A percentile compares a stretch with the other conserved stretches of the same genome.
These are phyloP conservation scores for Esox masquinongy DNA, from an alignment of 2,797 vertebrate genomes.

Conservation along the genomic window DNA sequence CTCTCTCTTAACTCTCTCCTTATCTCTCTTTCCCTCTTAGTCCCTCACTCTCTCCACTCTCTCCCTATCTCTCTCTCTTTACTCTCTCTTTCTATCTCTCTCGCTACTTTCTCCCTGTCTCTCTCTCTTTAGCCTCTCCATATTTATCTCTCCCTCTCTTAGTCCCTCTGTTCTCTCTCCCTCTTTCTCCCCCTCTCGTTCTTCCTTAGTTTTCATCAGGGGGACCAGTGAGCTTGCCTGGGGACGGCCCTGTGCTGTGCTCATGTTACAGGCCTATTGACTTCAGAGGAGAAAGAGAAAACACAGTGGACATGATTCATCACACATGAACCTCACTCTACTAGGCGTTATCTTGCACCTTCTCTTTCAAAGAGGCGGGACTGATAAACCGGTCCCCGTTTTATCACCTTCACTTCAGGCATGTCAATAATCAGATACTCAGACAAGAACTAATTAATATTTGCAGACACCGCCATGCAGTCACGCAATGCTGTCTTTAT, in stretches of 20 bases:
- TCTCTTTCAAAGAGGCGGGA: slow-evolving; percentile 60
- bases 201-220: slow-evolving; percentile 74
- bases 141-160: no score
- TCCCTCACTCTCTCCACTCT: slow-evolving; percentile 11
- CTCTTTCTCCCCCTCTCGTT: slow-evolving; percentile 17
- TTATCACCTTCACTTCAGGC: slow-evolving; percentile 72
- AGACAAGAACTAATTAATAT: slow-evolving; percentile 72
- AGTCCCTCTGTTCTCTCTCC: background rate
- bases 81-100: background rate
- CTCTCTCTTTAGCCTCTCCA: no score
- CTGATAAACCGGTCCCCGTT: slow-evolving; percentile 61
- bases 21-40: background rate
- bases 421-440: slow-evolving; percentile 70
- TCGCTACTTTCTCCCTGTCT: background rate
- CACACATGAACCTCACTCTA: slow-evolving; percentile 75
- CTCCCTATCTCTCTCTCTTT: slow-evolving; percentile 11
- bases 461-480: slow-evolving; percentile 54
- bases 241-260: slow-evolving; percentile 68
- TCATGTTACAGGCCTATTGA: slow-evolving; percentile 77
- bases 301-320: slow-evolving; percentile 74
- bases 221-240: slow-evolving; percentile 65
- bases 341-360: slow-evolving; percentile 66
- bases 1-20: background rate
- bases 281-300: slow-evolving; percentile 69
- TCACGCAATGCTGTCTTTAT: slow-evolving; percentile 42